These are phyloP conservation scores for Drosophila rellima DNA, from an alignment of 2,888 invertebrate genomes.

Conservation along the genomic window DNA sequence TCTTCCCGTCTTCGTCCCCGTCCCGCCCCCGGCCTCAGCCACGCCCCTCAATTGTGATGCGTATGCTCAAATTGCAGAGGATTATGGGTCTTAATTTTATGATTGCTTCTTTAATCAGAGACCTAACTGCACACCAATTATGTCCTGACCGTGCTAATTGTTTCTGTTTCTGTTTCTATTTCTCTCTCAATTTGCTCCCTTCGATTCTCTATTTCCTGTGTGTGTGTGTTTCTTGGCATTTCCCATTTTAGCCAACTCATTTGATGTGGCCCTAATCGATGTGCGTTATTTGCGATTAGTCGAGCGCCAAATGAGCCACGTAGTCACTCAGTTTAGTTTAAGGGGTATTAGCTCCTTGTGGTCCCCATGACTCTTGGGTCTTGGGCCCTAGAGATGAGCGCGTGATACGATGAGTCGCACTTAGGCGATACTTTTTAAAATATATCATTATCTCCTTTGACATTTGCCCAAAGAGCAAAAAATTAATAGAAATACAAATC, in stretches of 20 bases:
- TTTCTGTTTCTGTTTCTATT: slow-evolving; percentile 57
- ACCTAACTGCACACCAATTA: slow-evolving; percentile 78
- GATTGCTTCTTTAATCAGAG: slow-evolving; percentile 80
- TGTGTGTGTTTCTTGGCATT: slow-evolving; percentile 14
- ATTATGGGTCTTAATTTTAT: slow-evolving; percentile 80
- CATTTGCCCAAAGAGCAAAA: too few species aligned
- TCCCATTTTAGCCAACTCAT: slow-evolving; percentile 50
- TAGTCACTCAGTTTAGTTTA: slow-evolving; percentile 24
- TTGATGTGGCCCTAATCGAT: slow-evolving; percentile 66
- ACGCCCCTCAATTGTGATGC: slow-evolving; percentile 29
- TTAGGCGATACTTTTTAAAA: too few species aligned
- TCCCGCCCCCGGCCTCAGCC: neutral
- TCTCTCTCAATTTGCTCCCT: slow-evolving; percentile 5
- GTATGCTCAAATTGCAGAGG: slow-evolving; percentile 74
- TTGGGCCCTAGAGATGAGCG: slow-evolving; percentile 1
- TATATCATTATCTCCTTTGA: too few species aligned
- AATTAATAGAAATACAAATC: too few species aligned
- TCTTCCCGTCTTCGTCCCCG: neutral
- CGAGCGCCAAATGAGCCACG: slow-evolving; percentile 73
- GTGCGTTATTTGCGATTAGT: slow-evolving; percentile 62
- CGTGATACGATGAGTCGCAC: neutral
- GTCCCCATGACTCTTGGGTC: neutral
- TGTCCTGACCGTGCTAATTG: slow-evolving; percentile 74
- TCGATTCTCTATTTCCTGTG: neutral
- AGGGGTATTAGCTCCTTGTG: neutral